These are phyloP conservation scores for Falcunculus frontatus DNA, from an alignment of 2,113 vertebrate genomes.

Conservation along the genomic window DNA sequence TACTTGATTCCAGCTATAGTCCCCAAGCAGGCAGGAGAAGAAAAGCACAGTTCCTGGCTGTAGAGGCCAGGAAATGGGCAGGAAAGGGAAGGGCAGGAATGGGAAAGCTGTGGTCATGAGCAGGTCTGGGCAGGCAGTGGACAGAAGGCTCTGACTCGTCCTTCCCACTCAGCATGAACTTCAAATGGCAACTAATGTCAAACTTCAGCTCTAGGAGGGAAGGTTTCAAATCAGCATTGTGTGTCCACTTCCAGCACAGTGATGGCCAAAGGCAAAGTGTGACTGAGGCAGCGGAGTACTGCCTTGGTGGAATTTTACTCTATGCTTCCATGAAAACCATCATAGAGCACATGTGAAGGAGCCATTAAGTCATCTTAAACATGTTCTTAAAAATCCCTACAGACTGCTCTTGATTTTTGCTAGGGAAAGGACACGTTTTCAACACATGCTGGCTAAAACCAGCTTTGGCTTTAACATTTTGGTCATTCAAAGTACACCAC, in stretches of 20 bases:
- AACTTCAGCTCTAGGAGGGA: neutral
- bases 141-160: neutral
- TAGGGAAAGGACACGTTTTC: neutral
- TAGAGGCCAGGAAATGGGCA: neutral
- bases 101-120: neutral
- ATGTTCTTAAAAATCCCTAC: neutral
- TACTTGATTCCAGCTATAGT: neutral
- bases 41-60: neutral
- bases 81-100: neutral
- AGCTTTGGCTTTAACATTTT: neutral
- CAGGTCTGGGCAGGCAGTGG: neutral
- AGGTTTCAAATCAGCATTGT: neutral
- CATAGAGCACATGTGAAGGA: accelerated
- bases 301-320: neutral
- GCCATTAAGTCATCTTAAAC: neutral
- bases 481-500: neutral
- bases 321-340: neutral
- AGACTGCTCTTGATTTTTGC: neutral
- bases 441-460: neutral
- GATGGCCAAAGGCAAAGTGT: neutral
- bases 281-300: neutral
- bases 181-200: neutral
- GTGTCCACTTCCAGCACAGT: neutral
- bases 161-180: neutral
- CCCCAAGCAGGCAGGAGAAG: neutral